Percentiles rank a stretch among this genome's conserved stretches.
phyloP scores from a whole-genome alignment of 2,888 invertebrate species.

The Troglohyphantes excavatus region DNA sequence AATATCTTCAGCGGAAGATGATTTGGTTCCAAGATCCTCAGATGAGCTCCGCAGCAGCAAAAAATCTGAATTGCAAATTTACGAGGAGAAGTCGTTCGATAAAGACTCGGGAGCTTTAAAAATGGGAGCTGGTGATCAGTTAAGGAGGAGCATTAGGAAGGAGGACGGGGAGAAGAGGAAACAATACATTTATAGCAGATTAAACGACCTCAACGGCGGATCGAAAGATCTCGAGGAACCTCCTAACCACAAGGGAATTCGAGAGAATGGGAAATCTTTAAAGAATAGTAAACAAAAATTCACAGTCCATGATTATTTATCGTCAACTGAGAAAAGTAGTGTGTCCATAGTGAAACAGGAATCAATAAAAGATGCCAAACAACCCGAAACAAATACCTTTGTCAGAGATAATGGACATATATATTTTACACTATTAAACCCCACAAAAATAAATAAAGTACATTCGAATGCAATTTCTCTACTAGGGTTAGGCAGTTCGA shows the following conservation, averaged over 20 bases:
- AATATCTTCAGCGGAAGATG: conserved; percentile 55
- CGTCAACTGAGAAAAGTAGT: background rate
- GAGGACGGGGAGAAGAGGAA: background rate
- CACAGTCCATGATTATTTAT: background rate
- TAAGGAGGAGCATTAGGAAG: conserved; percentile 52
- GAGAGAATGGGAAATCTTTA: background rate
- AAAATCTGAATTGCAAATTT: conserved; percentile 77
- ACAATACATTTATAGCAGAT: conserved; percentile 37
- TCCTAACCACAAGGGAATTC: background rate
- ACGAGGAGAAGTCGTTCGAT: conserved; percentile 55
- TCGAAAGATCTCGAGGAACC: background rate
- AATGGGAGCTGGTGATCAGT: conserved; percentile 38
- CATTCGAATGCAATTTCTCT: no score
- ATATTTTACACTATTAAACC: no score
- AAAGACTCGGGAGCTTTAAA: conserved; percentile 29
- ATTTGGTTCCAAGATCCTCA: conserved; percentile 14
- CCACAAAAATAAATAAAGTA: no score
- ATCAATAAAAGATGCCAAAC: background rate
- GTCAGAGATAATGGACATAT: background rate
- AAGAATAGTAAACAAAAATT: background rate
- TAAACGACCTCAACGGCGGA: conserved; percentile 13
- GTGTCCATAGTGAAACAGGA: background rate
- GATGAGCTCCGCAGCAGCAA: conserved; percentile 13
- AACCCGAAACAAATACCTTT: background rate
- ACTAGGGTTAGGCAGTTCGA: no score